Conservation (phyloP, 2,113 vertebrate species). For the Mesitornis unicolor region DNA sequence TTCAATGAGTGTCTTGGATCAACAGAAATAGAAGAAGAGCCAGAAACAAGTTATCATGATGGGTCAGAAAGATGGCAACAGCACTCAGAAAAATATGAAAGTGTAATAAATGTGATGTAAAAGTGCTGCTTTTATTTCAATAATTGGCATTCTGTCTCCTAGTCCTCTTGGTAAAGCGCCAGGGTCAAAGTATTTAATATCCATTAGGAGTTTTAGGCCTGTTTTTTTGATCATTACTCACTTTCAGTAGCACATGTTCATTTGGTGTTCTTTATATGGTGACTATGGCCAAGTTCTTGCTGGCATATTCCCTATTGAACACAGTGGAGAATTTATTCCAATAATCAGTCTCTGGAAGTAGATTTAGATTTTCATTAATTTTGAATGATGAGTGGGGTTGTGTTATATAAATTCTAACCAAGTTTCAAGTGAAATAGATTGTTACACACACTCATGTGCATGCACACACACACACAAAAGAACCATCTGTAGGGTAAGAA, state of each 20-base stretch:
- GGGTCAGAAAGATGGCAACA: background rate
- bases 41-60: conserved; percentile 13
- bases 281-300: background rate
- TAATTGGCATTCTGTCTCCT: background rate
- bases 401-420: background rate
- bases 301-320: background rate
- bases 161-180: background rate
- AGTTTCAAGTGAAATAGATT: background rate
- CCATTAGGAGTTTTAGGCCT: background rate
- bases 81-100: background rate
- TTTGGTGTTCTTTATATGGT: background rate
- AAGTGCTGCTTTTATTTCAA: background rate
- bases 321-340: background rate
- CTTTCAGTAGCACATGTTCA: background rate
- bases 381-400: background rate
- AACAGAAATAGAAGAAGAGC: background rate
- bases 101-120: background rate
- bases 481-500: background rate
- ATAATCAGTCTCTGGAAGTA: background rate
- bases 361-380: background rate
- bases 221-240: conserved; percentile 16
- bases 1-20: background rate
- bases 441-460: accelerated
- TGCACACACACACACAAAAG: background rate
- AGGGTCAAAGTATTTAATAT: background rate